Evolutionary conservation across 2,888 invertebrate genomes (phyloP), one percentile per base, ranked within the genome.

Genomic region (Thymelicus sylvestris): DNA sequence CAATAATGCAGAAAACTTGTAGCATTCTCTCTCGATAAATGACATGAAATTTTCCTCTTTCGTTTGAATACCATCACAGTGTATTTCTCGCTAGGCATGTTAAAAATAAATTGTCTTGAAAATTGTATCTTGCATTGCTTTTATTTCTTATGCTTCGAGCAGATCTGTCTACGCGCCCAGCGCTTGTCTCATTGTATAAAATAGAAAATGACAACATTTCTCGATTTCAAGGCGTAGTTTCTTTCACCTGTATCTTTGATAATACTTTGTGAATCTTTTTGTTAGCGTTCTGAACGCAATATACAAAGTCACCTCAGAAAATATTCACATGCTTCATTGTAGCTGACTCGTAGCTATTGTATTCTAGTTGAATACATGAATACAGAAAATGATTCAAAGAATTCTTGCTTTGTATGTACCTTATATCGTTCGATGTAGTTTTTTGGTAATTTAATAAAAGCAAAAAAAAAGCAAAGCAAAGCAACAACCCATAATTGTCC

Each of bases 91-190:
- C 59, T 60, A 70, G 61, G 70, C 61, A 39, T 52, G 47, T 48
- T 64, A 52, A 70, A 70, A 65, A 70, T 70, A 70, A 70, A 70
- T 65, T 65, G 65, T 65, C 60, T 52, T 60, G 64, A 50, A 60
- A 50, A 66, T 65, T 64, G 70, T 65, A 13, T 44, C 52, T 39
- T 12, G 38, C 57, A 4, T 55, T 59, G 50, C 50, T 59, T 64
- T 61, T 52, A 67, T 61, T 50, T 60, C 41, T 13, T 41, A 48
- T 48, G 48, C 66, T 39, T 48, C 60, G 10, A 55, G 13, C 8
- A 66, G 55, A 66, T 41, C 19, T 19, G 24, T 66, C 12, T 52
- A 15, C 15, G 50, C 13, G n/a, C 31, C 48, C 38, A 38, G 19
- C 19, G 31, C 39, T 24, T 66, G 15, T 50, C 10, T 47, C 10